phyloP scores from a whole-genome alignment of 2,113 vertebrate species.

The Verasper variegatus region DNA sequence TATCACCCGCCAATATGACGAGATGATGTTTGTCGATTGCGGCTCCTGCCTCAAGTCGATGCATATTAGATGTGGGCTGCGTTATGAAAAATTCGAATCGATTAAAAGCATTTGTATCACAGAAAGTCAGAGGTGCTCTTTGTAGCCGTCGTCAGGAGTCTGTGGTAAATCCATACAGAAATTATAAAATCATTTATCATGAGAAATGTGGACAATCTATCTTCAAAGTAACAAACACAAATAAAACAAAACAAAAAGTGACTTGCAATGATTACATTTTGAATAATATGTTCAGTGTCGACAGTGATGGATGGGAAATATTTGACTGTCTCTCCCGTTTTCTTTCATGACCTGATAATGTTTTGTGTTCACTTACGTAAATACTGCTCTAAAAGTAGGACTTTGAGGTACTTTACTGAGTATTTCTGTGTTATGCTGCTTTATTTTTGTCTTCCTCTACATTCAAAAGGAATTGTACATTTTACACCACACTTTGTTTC shows the following conservation, averaged over 20 bases:
- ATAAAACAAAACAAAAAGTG: background rate
- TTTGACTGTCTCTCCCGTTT: background rate
- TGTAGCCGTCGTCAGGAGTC: constrained; percentile 8
- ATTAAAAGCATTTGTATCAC: background rate
- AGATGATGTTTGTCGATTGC: constrained; percentile 31
- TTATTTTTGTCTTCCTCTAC: no score
- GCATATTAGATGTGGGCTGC: constrained; percentile 6
- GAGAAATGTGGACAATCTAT: background rate
- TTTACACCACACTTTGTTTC: no score
- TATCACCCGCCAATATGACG: constrained; percentile 26
- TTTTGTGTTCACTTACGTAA: no score
- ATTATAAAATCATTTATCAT: background rate
- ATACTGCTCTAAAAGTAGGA: background rate
- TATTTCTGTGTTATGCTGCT: no score
- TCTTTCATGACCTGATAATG: background rate
- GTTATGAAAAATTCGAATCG: constrained; percentile 11
- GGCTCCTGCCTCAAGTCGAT: constrained; percentile 28
- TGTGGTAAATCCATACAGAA: constrained; percentile 6
- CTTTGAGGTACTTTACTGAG: no score
- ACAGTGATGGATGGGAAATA: constrained; percentile 3
- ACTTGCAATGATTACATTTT: background rate
- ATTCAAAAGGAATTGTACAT: no score
- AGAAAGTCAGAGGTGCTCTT: constrained; percentile 8
- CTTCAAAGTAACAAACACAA: background rate
- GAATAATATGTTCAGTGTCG: background rate